Base-by-base conservation (phyloP, 2,888 invertebrate genomes). In the Aphodius granarius region DNA sequence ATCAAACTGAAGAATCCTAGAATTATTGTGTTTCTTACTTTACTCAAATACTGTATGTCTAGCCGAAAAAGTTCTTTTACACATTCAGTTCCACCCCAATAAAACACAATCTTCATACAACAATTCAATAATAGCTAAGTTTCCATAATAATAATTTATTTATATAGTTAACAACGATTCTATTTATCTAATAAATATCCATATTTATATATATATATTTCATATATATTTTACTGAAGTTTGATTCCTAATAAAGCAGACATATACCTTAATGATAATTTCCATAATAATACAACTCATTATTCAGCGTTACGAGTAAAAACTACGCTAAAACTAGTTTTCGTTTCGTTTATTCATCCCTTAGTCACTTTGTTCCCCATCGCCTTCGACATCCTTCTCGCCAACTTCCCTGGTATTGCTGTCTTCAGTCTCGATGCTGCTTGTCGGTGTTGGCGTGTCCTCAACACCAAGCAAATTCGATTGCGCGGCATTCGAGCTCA, bases 381-480 rank as follows among this genome's bases (percentile, higher is more conserved):
- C 90, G 64, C 89, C 90, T 81, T 90, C 90, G 23, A 88, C 89
- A 77, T 89, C 90, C 75, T 88, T 87, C 79, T 90, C 90, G 18
- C 88, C 89, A 70, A 89, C 89, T 79, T 90, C 89, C 65, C 88
- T 85, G 63, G 89, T 88, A 78, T 87, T 88, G 74, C 90, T 90
- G 78, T 90, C 90, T 80, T 90, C 90, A 0, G 90, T 90, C 83
- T 90, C 90, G 78, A 90, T 89, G 81, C 90, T 90, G 82, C 90
- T 90, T 1, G 90, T 90, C 4, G 90, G 90, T 0, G 90, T 90
- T 22, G 89, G 88, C 63, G 89, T 89, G 75, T 90, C 90, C 77
- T 87, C 87, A 18, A 86, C 86, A 63, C 84, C 83, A 76, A 86
- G 76, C 79, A 85, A 80, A 70, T 75, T 79, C 72, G 78, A 80